Conservation (phyloP, 2,797 vertebrate genomes). For the Allobates femoralis region DNA sequence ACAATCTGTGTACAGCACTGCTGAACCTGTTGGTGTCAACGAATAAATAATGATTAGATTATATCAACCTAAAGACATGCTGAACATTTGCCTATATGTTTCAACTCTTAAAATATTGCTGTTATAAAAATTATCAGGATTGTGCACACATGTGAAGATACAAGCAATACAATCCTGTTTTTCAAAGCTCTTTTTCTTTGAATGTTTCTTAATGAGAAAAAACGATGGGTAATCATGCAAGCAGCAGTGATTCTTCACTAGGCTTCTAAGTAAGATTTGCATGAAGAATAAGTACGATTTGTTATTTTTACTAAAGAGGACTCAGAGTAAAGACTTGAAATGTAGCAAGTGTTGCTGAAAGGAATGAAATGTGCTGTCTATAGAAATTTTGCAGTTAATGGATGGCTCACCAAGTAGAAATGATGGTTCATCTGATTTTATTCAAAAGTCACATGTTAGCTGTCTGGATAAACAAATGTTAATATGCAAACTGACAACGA, state of each 20-base stretch:
- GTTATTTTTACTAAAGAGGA: conserved; percentile 54
- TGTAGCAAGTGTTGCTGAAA: conserved; percentile 27
- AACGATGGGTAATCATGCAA: conserved; percentile 58
- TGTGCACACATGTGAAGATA: conserved; percentile 43
- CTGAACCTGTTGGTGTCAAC: neutral
- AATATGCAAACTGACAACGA: conserved; percentile 16
- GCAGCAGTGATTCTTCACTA: conserved; percentile 39
- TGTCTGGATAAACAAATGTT: conserved; percentile 51
- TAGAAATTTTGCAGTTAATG: conserved; percentile 40
- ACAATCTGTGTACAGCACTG: neutral
- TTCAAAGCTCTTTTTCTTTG: conserved; percentile 52
- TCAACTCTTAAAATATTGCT: neutral
- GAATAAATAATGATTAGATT: neutral
- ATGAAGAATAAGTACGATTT: conserved; percentile 52
- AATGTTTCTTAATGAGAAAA: conserved; percentile 58
- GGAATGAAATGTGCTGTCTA: conserved; percentile 36
- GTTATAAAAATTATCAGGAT: conserved; percentile 17
- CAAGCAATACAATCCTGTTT: conserved; percentile 52
- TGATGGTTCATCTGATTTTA: conserved; percentile 48
- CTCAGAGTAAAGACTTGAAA: conserved; percentile 39
- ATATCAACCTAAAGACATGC: neutral
- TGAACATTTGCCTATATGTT: neutral
- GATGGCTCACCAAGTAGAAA: conserved; percentile 40
- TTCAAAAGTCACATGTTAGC: conserved; percentile 40
- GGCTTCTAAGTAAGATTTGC: conserved; percentile 51